Base-by-base conservation (phyloP, 2,113 vertebrate genomes). In the Alligator mississippiensis region DNA sequence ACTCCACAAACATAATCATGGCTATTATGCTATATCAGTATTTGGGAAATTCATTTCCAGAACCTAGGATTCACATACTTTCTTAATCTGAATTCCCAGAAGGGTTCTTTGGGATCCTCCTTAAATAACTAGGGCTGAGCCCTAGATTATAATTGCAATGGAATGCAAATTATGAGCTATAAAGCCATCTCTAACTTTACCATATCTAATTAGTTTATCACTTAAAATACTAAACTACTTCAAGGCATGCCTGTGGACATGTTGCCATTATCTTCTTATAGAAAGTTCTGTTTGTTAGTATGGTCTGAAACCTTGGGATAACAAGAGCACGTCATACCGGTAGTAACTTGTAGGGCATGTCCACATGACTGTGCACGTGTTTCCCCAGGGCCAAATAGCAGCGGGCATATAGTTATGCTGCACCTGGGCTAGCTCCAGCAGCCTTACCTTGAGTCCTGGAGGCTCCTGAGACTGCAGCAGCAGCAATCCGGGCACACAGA, bases 191-290 rank as follows among this genome's bases (percentile, higher is more conserved):
- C 91, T 93, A 95, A 93, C 80, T 90, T 90, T 91, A 95, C 82
- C 80, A 24, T 90, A 82, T 96, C 95, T 96, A 92, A 90, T 94
- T 89, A 92, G 92, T 96, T 95, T 94, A 94, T 96, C 93, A 85
- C 72, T 34, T 92, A 68, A 78, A 93, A 68, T 54, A 84, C 58
- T 89, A 93, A 89, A 47, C 22, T 16, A 28, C 34, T 57, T 30
- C 10, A 38, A 62, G 85, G 83, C 60, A 76, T 77, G n/a, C 62
- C 87, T 62, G 79, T 74, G 92, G 79, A 89, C 59, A 75, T 82
- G 21, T 10, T n/a, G 77, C 60, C 61, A 74, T 80, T 85, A 16
- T 28, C 18, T 80, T 80, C 38, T 21, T 57, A 70, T 89, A 66
- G 74, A 89, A 84, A 89, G 47, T 47, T 13, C 60, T 27, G 84